phyloP scores from a whole-genome alignment of 2,888 invertebrate species.

The Ophion ellenae region DNA sequence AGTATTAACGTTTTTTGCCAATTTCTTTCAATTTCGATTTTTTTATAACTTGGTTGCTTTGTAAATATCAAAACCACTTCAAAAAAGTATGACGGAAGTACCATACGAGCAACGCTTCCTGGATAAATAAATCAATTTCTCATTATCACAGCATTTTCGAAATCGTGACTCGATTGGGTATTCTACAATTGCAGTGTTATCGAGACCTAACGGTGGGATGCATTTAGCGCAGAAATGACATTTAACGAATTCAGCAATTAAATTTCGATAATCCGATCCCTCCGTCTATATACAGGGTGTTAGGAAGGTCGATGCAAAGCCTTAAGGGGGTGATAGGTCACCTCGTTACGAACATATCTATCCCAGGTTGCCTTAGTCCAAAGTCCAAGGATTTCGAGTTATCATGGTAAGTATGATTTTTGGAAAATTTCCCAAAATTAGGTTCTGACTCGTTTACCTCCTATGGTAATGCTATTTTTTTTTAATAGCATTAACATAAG shows the following conservation, averaged over 20 bases:
- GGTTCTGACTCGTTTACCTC: too few relatives aligned
- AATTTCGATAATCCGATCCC: neutral
- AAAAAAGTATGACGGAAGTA: neutral
- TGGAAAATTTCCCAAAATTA: too few relatives aligned
- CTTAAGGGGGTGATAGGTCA: too few relatives aligned
- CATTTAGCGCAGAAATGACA: slow-evolving; percentile 18
- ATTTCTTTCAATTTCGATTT: neutral
- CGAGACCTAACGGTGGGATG: slow-evolving; percentile 3
- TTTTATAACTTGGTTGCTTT: neutral
- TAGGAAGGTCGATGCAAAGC: too few relatives aligned
- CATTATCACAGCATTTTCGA: neutral
- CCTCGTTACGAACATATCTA: too few relatives aligned
- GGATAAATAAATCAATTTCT: neutral
- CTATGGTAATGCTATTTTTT: too few relatives aligned
- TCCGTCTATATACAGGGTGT: neutral
- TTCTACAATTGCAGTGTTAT: neutral
- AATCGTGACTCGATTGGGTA: neutral
- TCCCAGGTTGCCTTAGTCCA: too few relatives aligned
- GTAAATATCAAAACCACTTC: neutral
- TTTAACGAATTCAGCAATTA: slow-evolving; percentile 17
- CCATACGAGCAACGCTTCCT: too few relatives aligned
- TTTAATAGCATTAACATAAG: too few relatives aligned
- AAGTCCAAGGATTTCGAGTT: too few relatives aligned
- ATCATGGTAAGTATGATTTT: too few relatives aligned
- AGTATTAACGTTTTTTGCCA: too few relatives aligned